Base-by-base conservation (phyloP, 2,113 vertebrate species). In the Coracopsis vasa region DNA sequence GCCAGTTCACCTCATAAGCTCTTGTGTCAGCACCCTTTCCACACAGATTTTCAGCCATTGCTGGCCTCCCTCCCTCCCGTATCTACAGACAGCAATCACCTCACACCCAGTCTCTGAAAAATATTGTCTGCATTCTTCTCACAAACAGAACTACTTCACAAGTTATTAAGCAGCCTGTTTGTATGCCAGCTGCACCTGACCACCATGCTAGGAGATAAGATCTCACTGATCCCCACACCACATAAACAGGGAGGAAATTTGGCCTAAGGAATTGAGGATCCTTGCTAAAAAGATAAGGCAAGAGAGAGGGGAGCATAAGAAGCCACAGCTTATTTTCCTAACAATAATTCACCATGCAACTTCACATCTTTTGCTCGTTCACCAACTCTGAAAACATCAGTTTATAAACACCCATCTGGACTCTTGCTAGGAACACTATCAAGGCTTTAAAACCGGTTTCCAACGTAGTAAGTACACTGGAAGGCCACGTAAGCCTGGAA, bases 1-100 rank as follows among this genome's bases (percentile, higher is more conserved):
- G 50, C 29, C 60, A 70, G 53, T 11, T 72, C 60, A 51, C 8
- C 29, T 72, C 50, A 7, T 5, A 48, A 93, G 2, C 42, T 73
- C 82, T 41, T 51, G 6, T 27, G 44, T 37, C 61, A 95, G 35
- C 83, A 10, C 25, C 39, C 56, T 58, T 67, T 71, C 60, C 44
- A 9, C 1, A 23, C 0, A 1, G 7, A 47, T 25, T 81, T 65
- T 65, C 54, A 65, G 29, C 33, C 2, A 0, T 4, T 45, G 24
- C 44, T 37, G 20, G 33, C 48, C 85, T 64, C n/a, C 48, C 44
- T 82, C 48, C 33, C 48, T 7, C 29, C 13, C 6, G 4, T 12
- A 37, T 42, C 45, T 37, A 50, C 54, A 87, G 35, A 25, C 45
- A 74, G 33, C 33, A 24, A 53, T 3, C n/a, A 33, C 17, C 21